These are phyloP conservation scores for Aspidapion aeneum DNA, from an alignment of 2,888 invertebrate genomes.

Conservation along the genomic window DNA sequence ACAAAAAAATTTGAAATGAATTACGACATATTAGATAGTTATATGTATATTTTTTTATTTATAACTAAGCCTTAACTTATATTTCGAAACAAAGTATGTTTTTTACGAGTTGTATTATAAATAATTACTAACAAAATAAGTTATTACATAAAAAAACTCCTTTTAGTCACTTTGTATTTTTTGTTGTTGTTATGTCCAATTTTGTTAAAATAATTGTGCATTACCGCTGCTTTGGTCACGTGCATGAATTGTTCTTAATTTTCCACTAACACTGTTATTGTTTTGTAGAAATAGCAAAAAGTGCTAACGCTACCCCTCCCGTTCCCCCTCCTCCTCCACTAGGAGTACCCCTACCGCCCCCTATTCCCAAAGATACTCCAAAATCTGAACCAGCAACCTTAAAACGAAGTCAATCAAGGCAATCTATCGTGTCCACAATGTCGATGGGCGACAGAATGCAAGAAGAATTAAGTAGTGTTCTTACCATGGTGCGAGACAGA, in stretches of 20 bases:
- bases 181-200: no score
- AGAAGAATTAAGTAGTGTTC: slow-evolving; percentile 66
- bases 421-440: slow-evolving; percentile 28
- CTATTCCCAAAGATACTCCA: slow-evolving; percentile 42
- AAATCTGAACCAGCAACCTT: slow-evolving; percentile 32
- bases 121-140: no score
- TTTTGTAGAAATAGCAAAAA: background rate
- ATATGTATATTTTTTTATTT: no score
- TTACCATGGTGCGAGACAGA: slow-evolving; percentile 61
- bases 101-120: no score
- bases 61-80: no score
- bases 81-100: no score
- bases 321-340: slow-evolving; percentile 48
- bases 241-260: no score
- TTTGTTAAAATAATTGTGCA: no score
- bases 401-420: slow-evolving; percentile 27
- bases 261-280: background rate
- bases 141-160: no score
- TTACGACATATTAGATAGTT: background rate
- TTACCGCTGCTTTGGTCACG: background rate
- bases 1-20: background rate
- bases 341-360: slow-evolving; percentile 43
- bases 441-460: slow-evolving; percentile 43
- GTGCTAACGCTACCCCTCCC: background rate
- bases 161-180: no score